These are phyloP conservation scores for Pangasius krempfi DNA, from an alignment of 2,797 vertebrate species.

Conservation along the genomic window DNA sequence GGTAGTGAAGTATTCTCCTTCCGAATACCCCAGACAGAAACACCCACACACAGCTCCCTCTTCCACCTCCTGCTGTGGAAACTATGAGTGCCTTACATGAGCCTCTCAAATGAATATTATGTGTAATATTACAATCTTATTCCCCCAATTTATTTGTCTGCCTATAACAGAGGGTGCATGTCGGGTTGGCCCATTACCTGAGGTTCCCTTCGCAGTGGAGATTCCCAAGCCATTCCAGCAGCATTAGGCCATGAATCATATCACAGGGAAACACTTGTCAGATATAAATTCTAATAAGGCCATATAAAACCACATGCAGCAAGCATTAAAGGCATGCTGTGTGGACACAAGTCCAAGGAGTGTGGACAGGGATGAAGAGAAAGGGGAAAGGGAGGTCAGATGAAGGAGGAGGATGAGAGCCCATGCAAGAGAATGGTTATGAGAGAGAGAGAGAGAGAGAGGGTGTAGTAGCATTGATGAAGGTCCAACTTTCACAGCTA, in stretches of 20 bases:
- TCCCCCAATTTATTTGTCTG: slow-evolving; percentile 47
- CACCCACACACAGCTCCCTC: slow-evolving; percentile 34
- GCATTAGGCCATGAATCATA: slow-evolving; percentile 60
- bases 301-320: slow-evolving; percentile 59
- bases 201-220: slow-evolving; percentile 37
- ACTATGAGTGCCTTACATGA: slow-evolving; percentile 52
- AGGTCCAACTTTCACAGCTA: slow-evolving; percentile 13
- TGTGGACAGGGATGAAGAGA: slow-evolving; percentile 54
- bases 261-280: slow-evolving; percentile 62
- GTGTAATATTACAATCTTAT: slow-evolving; percentile 51
- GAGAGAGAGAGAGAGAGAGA: neutral
- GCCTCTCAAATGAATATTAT: slow-evolving; percentile 49
- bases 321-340: slow-evolving; percentile 58
- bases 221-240: slow-evolving; percentile 53
- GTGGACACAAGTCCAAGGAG: slow-evolving; percentile 45
- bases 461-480: slow-evolving; percentile 20
- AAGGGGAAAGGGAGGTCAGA: slow-evolving; percentile 53
- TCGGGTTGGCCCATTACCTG: slow-evolving; percentile 35
- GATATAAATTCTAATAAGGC: slow-evolving; percentile 64
- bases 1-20: slow-evolving; percentile 19
- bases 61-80: slow-evolving; percentile 56
- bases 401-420: slow-evolving; percentile 39
- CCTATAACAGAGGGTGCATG: slow-evolving; percentile 11
- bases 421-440: neutral
- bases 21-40: slow-evolving; percentile 24